Conservation (phyloP, 1,140 invertebrate genomes). For the Zaprionus davidi region DNA sequence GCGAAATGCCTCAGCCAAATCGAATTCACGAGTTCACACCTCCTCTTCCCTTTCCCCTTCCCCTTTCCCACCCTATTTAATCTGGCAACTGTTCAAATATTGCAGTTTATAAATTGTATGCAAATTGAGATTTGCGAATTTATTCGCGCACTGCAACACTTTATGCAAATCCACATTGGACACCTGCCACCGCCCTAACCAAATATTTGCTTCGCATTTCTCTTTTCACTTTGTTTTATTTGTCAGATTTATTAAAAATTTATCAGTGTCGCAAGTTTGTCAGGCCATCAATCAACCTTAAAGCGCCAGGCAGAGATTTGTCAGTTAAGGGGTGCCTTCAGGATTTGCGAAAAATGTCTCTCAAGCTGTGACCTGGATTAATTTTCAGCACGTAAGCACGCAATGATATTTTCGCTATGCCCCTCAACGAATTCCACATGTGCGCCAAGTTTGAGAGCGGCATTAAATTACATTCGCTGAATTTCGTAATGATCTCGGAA, state of each 20-base stretch:
- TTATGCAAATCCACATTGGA: slow-evolving; percentile 47
- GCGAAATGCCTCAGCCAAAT: slow-evolving; percentile 8
- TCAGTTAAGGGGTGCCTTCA: background rate
- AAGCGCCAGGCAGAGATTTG: slow-evolving; percentile 45
- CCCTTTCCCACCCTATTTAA: too few species aligned
- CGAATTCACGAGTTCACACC: background rate
- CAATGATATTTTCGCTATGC: background rate
- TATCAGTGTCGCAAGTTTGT: slow-evolving; percentile 76
- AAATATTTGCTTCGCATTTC: slow-evolving; percentile 25
- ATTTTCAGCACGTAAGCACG: slow-evolving; percentile 6
- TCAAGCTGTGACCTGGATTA: background rate
- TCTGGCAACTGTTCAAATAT: slow-evolving; percentile 24
- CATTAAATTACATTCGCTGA: background rate
- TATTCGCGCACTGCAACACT: slow-evolving; percentile 53
- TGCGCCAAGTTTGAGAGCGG: background rate
- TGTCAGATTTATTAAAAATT: slow-evolving; percentile 77
- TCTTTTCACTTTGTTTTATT: slow-evolving; percentile 4
- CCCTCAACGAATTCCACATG: background rate
- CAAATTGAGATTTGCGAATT: slow-evolving; percentile 31
- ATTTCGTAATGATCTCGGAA: background rate
- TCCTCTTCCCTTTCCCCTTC: background rate
- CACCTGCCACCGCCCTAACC: slow-evolving; percentile 38
- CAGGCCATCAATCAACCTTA: slow-evolving; percentile 69
- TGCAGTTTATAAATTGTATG: slow-evolving; percentile 43
- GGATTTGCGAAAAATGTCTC: background rate